phyloP scores from a whole-genome alignment of 2,113 vertebrate genomes.

The Apistogramma diplotaenia region DNA sequence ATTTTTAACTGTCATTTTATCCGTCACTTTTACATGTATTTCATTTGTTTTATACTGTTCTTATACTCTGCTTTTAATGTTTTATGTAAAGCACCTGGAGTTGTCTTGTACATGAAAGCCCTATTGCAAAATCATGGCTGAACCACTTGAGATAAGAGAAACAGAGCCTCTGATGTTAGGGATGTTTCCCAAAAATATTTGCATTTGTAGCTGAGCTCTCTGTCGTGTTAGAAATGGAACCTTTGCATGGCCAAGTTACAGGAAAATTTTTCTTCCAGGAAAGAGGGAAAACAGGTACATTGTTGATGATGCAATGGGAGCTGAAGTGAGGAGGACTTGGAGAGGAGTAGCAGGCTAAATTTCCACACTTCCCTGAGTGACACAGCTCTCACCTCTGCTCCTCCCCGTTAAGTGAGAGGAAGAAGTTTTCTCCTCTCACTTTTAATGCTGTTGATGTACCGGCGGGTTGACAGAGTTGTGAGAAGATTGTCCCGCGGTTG shows the following conservation, averaged over 20 bases:
- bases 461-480: not conserved
- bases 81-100: too few species aligned
- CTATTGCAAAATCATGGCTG: not conserved
- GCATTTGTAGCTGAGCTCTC: not conserved
- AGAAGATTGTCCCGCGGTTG: not conserved
- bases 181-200: not conserved
- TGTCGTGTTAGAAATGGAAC: not conserved
- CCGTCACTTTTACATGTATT: too few species aligned
- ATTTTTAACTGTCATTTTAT: too few species aligned
- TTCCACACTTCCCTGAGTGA: not conserved
- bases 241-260: constrained; percentile 39
- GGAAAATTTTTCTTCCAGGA: constrained; percentile 38
- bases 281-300: not conserved
- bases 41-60: too few species aligned
- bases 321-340: not conserved
- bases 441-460: constrained; percentile 1
- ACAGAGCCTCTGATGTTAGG: not conserved
- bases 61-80: too few species aligned
- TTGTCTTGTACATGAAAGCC: too few species aligned
- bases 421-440: constrained; percentile 7
- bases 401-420: constrained; percentile 31
- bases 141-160: accelerated
- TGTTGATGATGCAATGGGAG: not conserved
- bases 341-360: constrained; percentile 38
- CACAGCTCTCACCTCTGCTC: constrained; percentile 35